Conservation (phyloP, 2,888 invertebrate genomes). For the Neoaliturus tenellus region DNA sequence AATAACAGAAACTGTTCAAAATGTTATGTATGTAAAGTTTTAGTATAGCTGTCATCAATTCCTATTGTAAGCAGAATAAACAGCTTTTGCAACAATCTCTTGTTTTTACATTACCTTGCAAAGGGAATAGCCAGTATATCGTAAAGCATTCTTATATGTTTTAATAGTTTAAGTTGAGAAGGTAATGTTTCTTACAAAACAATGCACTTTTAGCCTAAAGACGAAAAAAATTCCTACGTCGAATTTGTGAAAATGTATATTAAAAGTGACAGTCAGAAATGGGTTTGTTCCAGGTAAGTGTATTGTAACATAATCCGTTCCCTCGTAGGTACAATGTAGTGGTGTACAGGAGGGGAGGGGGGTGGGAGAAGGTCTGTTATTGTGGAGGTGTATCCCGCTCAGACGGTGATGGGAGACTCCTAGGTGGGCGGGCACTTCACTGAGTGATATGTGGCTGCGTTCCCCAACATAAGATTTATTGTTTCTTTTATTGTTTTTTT, state of each 20-base stretch:
- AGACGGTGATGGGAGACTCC: not conserved
- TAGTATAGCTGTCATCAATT: not conserved
- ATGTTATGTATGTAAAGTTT: not conserved
- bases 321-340: not conserved
- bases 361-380: not conserved
- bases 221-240: not conserved
- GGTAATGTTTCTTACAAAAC: too few relatives aligned
- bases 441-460: not conserved
- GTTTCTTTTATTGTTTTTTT: too few relatives aligned
- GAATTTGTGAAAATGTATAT: not conserved
- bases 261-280: not conserved
- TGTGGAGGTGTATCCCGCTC: not conserved
- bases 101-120: not conserved
- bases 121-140: not conserved
- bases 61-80: not conserved
- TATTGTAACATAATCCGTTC: not conserved
- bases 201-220: too few relatives aligned
- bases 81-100: not conserved
- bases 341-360: not conserved
- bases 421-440: not conserved
- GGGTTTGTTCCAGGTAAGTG: not conserved
- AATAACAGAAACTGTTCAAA: not conserved
- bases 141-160: too few relatives aligned
- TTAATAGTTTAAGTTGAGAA: too few relatives aligned
- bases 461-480: not conserved